Evolutionary conservation across 2,888 invertebrate genomes (phyloP), one percentile per base, ranked within the genome.

Genomic region (Tachystola acroxantha): DNA sequence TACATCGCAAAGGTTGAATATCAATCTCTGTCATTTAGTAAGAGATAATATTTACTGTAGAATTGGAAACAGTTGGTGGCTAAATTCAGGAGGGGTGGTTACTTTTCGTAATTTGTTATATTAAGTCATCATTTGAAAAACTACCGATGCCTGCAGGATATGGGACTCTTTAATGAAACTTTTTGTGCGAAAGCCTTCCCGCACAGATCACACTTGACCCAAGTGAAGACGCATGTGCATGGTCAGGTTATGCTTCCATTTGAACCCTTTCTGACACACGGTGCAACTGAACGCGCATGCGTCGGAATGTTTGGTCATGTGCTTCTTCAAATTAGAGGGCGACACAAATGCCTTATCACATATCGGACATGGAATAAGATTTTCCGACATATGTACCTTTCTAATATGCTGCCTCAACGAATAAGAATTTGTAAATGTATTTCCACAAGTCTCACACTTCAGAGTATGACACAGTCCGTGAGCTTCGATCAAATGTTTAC

Each of bases 301-400:
- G 0, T 70, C 75, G 0, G 78, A 73, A 45, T 88, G 87, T 10
- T 64, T 76, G 7, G 79, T 50, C 54, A 67, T 57, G 43, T 85
- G 86, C 1, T 61, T 60, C 10, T 63, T 66, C 24, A 79, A 48
- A 20, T 57, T 53, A n/a, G 2, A 34, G 59, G 64, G 25, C 48
- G 48, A 7, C 30, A 30, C 38, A 36, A n/a, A n/a, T n/a, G n/a
- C n/a, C n/a, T n/a, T 60, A 2, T 54, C 54, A 12, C 69, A 69
- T 7, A 47, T 27, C 0, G 45, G 10, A 28, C 67, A 69, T 46
- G 43, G 1, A 38, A 38, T 3, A n/a, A n/a, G n/a, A n/a, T 49
- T 43, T 20, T 58, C 57, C 48, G 57, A 42, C 4, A 62, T 30
- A 40, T 63, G 63, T 7, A 14, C 57, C 6, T 55, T 12, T 12